Percentiles rank a stretch among this genome's conserved stretches.
Conservation (phyloP, 1,140 invertebrate species). For the Tribolium madens region DNA sequence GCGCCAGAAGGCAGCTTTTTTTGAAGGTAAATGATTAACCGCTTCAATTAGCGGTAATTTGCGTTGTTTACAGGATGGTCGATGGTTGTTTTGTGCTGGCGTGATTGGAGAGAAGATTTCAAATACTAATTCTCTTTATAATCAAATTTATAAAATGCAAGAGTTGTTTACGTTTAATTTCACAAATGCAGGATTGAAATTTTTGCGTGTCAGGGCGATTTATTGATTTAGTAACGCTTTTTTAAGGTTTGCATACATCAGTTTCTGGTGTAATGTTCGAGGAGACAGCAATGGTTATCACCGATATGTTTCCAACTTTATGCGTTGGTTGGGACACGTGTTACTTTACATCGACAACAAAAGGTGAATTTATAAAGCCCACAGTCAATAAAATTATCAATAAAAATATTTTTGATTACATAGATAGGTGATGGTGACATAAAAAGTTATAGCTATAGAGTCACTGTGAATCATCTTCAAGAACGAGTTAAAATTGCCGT, state of each 20-base stretch:
- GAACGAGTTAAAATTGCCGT: no score
- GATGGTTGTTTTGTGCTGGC: background rate
- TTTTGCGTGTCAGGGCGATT: constrained; percentile 1
- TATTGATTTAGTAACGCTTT: constrained; percentile 30
- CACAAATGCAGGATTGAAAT: constrained; percentile 14
- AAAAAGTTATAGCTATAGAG: background rate
- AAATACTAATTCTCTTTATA: constrained; percentile 4
- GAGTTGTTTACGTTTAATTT: constrained; percentile 29
- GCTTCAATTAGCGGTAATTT: constrained; percentile 8
- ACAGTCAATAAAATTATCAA: constrained; percentile 14
- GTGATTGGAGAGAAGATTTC: background rate
- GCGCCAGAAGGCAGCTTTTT: background rate
- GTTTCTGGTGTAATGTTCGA: constrained; percentile 20
- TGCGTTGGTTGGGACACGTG: constrained; percentile 4
- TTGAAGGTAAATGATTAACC: constrained; percentile 10
- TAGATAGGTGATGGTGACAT: background rate
- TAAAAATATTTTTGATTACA: constrained; percentile 9
- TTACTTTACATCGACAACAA: constrained; percentile 19
- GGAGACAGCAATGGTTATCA: background rate
- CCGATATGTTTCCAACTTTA: constrained; percentile 21
- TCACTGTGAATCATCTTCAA: no score
- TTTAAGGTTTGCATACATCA: constrained; percentile 13
- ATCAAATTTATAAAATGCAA: background rate
- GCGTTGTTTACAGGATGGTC: background rate
- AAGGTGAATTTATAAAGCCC: constrained; percentile 12